Base-by-base conservation (phyloP, 1,140 invertebrate genomes). In the Oedothorax gibbosus region DNA sequence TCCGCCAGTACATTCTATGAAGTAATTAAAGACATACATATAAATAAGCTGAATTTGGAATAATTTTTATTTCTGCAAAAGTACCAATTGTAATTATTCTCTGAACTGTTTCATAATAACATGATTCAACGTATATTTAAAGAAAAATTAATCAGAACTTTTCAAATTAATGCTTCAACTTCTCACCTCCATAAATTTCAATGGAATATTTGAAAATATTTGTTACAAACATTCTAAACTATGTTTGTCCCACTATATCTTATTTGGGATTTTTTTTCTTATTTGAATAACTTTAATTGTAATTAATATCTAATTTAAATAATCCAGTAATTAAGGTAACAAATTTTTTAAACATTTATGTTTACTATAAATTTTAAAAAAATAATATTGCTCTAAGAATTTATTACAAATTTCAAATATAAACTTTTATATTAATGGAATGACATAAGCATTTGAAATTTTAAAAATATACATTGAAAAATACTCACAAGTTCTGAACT, bases 1-100 rank as follows among this genome's bases (percentile, higher is more conserved):
- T 87, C 87, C 20, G 77, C 62, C 60, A 87, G 78, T 12, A 79
- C n/a, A 87, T 87, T 85, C 77, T 81, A 51, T 56, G 4, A 54
- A 76, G 53, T 10, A 54, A 60, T 35, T 35, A 71, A 71, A 35
- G 18, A 6, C 57, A 78, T 0, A 51, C n/a, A 57, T 60, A 60
- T 75, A 2, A 66, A 21, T 60, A 11, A 5, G 4, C n/a, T 14
- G 12, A 60, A n/a, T n/a, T 60, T 60, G 3, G 9, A 14, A 60
- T 14, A 60, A 12, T 7, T 60, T 14, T 60, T 60, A 60, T 60
- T 60, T 60, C 3, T 60, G 35, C 35, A 35, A 2, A 35, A 35
- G 35, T 35, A 35, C 35, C 35, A 35, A 35, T 35, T 35, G 35
- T 1, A 35, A 35, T 35, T 35, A 35, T 35, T 35, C 35, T 5